Base-by-base conservation (phyloP, 2,797 vertebrate species). In the Hafferia zeledoni region DNA sequence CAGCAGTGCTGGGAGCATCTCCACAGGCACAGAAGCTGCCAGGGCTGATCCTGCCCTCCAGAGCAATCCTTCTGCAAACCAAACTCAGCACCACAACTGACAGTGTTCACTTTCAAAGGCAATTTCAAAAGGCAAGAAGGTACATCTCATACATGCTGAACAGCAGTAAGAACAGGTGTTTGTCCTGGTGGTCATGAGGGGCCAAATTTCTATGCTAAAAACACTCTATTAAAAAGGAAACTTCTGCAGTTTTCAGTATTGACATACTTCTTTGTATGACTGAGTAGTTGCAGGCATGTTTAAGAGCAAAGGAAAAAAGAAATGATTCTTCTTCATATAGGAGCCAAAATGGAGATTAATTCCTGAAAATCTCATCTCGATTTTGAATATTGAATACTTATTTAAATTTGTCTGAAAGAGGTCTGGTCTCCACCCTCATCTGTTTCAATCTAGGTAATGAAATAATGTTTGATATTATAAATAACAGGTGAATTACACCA, bases 401-500 rank as follows among this genome's bases (percentile, higher is more conserved):
- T 69, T 83, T 89, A 69, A 87, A 92, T 75, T 83, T 81, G 57
- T 25, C 53, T 81, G 68, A 55, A 50, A 75, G 82, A 74, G 11
- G 39, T 85, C 71, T 57, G 59, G 57, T 95, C 61, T 81, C 61
- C 35, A 69, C 25, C 68, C 75, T 87, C 76, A 93, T 71, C 82
- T 89, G 69, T 91, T 93, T 86, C 84, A 87, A 81, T 89, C 79
- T 85, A 78, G 69, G 77, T 92, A 93, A 95, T 80, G 52, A 83
- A 94, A 81, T 78, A 80, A 81, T 53, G 60, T 81, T 89, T 86
- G 69, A 41, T 80, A 70, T 35, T 77, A 87, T 72, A 96, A 94
- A 86, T 91, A 92, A 83, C 71, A 94, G 19, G 31, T 56, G 63
- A 88, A 91, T 90, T 92, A 83, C 61, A 43, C 87, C 49, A 68